Conservation (phyloP, 2,797 vertebrate genomes). For the Gymnocypris eckloni region DNA sequence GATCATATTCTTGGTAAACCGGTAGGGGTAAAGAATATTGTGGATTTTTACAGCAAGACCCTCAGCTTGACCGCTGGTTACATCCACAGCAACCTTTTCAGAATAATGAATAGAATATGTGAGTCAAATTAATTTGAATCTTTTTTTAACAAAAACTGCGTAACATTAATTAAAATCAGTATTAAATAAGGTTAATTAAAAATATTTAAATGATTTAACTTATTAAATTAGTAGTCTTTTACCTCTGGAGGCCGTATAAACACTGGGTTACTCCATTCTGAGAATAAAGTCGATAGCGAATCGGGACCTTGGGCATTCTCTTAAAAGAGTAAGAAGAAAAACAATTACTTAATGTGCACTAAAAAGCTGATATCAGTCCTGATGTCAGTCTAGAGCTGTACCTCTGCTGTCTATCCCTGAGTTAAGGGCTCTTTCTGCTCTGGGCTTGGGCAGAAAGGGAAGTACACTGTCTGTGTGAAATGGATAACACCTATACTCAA, state of each 20-base stretch:
- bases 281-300: slow-evolving; percentile 84
- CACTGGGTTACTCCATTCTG: slow-evolving; percentile 94
- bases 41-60: slow-evolving; percentile 92
- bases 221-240: slow-evolving; percentile 49
- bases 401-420: slow-evolving; percentile 81
- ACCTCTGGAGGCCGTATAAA: slow-evolving; percentile 87
- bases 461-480: slow-evolving; percentile 89
- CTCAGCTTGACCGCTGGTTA: slow-evolving; percentile 85
- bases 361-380: slow-evolving; percentile 15
- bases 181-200: background rate
- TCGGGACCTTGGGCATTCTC: slow-evolving; percentile 60
- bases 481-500: slow-evolving; percentile 92
- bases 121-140: background rate
- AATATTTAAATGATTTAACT: background rate
- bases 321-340: slow-evolving; percentile 56
- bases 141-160: background rate
- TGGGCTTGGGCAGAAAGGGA: slow-evolving; percentile 90
- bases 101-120: background rate
- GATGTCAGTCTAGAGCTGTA: slow-evolving; percentile 70
- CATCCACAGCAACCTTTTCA: slow-evolving; percentile 87
- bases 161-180: background rate
- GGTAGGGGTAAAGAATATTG: slow-evolving; percentile 93
- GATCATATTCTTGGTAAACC: slow-evolving; percentile 97
- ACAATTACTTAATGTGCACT: slow-evolving; percentile 15
- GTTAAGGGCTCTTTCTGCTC: slow-evolving; percentile 79